A percentile compares a stretch with the other conserved stretches of the same genome.
phyloP scores from a whole-genome alignment of 2,888 invertebrate genomes.

The Morinoia aosen region DNA sequence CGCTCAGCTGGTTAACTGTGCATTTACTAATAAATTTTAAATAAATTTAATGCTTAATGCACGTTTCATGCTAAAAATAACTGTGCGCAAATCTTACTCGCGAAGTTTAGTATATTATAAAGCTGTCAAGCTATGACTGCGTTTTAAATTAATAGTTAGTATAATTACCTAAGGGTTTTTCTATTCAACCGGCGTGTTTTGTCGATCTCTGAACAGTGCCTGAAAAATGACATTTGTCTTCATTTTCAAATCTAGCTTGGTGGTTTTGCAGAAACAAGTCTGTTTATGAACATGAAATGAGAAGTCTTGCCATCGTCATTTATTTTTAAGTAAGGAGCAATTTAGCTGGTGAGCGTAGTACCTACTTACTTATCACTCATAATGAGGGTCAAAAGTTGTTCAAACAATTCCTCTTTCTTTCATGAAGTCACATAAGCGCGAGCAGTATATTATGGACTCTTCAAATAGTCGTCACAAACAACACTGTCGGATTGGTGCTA shows the following conservation, averaged over 20 bases:
- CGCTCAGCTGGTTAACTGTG: background rate
- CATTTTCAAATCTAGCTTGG: background rate
- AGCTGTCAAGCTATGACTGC: background rate
- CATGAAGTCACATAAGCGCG: background rate
- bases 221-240: background rate
- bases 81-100: no score
- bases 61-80: no score
- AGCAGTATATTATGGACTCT: background rate
- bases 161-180: background rate
- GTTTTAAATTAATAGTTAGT: background rate
- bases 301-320: background rate
- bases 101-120: no score
- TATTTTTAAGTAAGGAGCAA: background rate
- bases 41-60: no score
- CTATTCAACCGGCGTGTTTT: background rate
- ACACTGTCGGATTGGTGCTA: background rate
- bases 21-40: no score
- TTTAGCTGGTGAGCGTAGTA: background rate
- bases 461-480: background rate
- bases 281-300: background rate
- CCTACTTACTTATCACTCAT: background rate
- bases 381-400: background rate
- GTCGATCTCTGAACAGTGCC: background rate
- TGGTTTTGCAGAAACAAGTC: background rate
- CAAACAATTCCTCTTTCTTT: background rate